Percentiles rank a stretch among this genome's conserved stretches.
phyloP scores from a whole-genome alignment of 2,888 invertebrate genomes.

The Baccha elongata region DNA sequence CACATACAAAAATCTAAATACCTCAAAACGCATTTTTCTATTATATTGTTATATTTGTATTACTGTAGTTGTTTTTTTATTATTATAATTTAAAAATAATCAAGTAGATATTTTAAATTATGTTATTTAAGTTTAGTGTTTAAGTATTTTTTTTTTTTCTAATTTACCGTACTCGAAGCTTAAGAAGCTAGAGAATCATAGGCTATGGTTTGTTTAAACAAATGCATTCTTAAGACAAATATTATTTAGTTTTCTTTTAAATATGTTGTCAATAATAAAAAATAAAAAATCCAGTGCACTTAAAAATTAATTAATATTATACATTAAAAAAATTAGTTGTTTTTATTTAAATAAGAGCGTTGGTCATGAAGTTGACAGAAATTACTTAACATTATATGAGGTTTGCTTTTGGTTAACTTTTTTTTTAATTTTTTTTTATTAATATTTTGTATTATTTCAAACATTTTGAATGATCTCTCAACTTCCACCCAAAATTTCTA shows the following conservation, averaged over 20 bases:
- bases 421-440: not conserved
- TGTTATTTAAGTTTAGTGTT: conserved; percentile 53
- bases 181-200: conserved; percentile 71
- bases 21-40: conserved; percentile 83
- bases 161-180: conserved; percentile 69
- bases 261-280: conserved; percentile 27
- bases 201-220: conserved; percentile 72
- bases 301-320: conserved; percentile 13
- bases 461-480: conserved; percentile 30
- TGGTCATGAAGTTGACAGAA: conserved; percentile 30
- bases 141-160: conserved; percentile 61
- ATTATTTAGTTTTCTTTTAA: conserved; percentile 45
- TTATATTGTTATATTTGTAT: conserved; percentile 79
- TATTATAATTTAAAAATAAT: conserved; percentile 36
- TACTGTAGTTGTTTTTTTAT: conserved; percentile 44
- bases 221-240: conserved; percentile 42
- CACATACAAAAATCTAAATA: conserved; percentile 81
- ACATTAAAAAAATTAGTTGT: conserved; percentile 7
- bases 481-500: conserved; percentile 19
- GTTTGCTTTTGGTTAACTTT: conserved; percentile 5
- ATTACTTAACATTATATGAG: not conserved
- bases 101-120: conserved; percentile 34
- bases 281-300: conserved; percentile 58
- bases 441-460: not conserved
- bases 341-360: not conserved